A percentile compares a stretch with the other conserved stretches of the same genome.
These are phyloP conservation scores for Macrosteles quadrilineatus DNA, from an alignment of 1,140 invertebrate species.

Conservation along the genomic window DNA sequence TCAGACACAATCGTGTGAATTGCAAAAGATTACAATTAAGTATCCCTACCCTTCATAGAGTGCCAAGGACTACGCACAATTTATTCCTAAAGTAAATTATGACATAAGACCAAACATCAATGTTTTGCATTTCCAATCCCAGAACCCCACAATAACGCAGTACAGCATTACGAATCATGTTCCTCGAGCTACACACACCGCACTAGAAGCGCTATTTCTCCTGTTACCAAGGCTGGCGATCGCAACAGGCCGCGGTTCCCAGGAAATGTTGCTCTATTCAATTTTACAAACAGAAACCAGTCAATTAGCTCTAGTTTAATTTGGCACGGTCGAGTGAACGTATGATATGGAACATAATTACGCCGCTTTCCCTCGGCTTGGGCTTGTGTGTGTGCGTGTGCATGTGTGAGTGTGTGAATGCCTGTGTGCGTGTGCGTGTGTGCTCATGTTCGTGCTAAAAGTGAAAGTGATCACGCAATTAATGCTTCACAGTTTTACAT, in stretches of 20 bases:
- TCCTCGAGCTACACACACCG: no score
- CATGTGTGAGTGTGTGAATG: slow-evolving; percentile 13
- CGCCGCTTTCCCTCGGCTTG: neutral
- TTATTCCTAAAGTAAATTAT: no score
- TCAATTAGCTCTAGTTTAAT: slow-evolving; percentile 23
- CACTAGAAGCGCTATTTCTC: no score
- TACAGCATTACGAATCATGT: no score
- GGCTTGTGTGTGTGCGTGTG: neutral
- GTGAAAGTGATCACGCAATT: slow-evolving; percentile 24
- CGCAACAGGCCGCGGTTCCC: slow-evolving; percentile 8
- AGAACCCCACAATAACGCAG: no score
- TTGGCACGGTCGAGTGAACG: slow-evolving; percentile 21
- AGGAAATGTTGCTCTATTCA: slow-evolving; percentile 24
- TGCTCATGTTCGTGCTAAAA: slow-evolving; percentile 4
- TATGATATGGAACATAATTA: slow-evolving; percentile 24
- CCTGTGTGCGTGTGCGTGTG: neutral
- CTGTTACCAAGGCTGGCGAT: neutral
- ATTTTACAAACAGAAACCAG: slow-evolving; percentile 24
- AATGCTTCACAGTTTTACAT: slow-evolving; percentile 23
- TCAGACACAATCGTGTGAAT: no score
- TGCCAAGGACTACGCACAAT: no score
- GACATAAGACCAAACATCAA: no score
- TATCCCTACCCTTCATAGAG: no score
- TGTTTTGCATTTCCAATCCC: no score
- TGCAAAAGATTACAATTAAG: no score